phyloP scores from a whole-genome alignment of 2,113 vertebrate genomes.

The Bubo bubo region DNA sequence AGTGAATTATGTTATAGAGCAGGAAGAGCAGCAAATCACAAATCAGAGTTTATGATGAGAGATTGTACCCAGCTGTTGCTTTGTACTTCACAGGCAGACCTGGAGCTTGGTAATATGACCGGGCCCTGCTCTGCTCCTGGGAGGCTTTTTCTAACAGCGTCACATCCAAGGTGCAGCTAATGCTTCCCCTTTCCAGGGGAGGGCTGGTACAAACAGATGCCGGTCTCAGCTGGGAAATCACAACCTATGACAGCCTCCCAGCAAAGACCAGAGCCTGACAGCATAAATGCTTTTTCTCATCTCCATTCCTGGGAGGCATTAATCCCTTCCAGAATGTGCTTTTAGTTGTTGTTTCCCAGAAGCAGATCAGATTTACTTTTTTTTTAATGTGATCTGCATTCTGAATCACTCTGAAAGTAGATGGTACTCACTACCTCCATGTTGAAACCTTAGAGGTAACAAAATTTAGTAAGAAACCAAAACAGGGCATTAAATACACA shows the following conservation, averaged over 20 bases:
- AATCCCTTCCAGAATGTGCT: neutral
- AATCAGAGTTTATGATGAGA: neutral
- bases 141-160: neutral
- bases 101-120: neutral
- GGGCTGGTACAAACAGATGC: neutral
- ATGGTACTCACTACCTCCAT: neutral
- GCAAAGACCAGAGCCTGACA: neutral
- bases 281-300: neutral
- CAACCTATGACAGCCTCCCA: neutral
- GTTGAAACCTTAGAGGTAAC: neutral
- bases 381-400: neutral
- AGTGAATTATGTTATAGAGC: rapidly evolving
- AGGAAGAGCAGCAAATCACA: neutral
- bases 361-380: constrained; percentile 6
- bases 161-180: neutral
- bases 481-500: neutral
- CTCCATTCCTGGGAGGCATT: neutral
- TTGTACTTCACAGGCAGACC: neutral
- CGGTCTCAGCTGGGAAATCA: neutral
- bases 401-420: neutral
- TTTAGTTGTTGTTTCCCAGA: constrained; percentile 39
- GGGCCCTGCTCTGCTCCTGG: neutral
- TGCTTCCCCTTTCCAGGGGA: neutral
- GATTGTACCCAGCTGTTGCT: neutral
- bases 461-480: neutral